phyloP scores from a whole-genome alignment of 2,797 vertebrate genomes.

The Myotis findleyi region DNA sequence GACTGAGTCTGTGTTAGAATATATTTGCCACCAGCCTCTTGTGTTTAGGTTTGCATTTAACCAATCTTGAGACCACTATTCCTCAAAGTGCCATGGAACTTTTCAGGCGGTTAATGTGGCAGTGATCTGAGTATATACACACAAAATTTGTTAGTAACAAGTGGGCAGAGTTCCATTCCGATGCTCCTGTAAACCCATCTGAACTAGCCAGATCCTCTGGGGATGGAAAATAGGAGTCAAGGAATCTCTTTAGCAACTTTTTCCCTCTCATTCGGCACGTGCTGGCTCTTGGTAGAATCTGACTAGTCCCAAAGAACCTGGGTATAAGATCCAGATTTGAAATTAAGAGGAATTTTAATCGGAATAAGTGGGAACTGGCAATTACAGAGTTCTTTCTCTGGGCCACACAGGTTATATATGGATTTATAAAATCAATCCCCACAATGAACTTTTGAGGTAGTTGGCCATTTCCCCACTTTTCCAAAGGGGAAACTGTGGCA shows the following conservation, averaged over 20 bases:
- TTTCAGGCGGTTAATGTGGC: not conserved
- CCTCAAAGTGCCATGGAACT: not conserved
- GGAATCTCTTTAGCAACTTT: constrained; percentile 37
- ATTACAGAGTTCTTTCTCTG: constrained; percentile 18
- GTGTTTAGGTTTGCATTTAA: not conserved
- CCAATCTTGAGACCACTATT: not conserved
- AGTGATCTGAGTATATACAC: not conserved
- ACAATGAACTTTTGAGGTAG: not conserved
- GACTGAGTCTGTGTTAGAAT: not conserved
- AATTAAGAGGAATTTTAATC: constrained; percentile 45
- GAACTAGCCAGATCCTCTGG: not conserved
- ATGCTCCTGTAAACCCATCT: not conserved
- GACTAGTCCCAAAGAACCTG: no score
- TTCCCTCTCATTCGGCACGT: not conserved
- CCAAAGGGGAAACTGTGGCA: not conserved
- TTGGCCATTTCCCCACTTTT: not conserved
- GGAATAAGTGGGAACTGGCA: not conserved
- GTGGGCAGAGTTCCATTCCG: not conserved
- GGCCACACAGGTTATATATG: not conserved
- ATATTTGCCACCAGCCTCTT: not conserved
- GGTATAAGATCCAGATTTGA: constrained; percentile 1
- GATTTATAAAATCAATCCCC: constrained; percentile 9
- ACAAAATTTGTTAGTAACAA: not conserved
- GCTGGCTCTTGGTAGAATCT: no score
- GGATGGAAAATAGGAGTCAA: not conserved